These are phyloP conservation scores for Anthonomus grandis DNA, from an alignment of 1,140 invertebrate species.

Conservation along the genomic window DNA sequence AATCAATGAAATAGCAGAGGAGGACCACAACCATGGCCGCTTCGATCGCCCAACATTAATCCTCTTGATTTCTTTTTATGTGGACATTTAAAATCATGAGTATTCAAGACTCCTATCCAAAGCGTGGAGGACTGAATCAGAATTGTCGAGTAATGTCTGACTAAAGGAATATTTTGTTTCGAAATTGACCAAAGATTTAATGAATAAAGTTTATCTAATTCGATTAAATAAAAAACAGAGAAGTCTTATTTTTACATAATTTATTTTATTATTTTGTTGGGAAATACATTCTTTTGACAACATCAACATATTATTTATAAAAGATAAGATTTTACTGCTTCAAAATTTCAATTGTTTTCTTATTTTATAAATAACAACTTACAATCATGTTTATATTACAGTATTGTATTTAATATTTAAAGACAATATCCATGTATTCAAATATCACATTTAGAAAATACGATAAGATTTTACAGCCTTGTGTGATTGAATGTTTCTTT, in stretches of 20 bases:
- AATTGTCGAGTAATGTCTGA: no score
- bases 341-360: constrained; percentile 4
- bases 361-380: constrained; percentile 18
- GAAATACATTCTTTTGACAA: constrained; percentile 25
- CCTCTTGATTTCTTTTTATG: no score
- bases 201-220: no score
- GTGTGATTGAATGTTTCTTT: constrained; percentile 30
- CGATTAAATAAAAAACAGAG: constrained; percentile 1
- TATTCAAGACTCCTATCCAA: background rate
- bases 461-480: constrained; percentile 40
- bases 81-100: background rate
- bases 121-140: no score
- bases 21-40: no score
- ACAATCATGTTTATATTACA: constrained; percentile 3
- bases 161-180: background rate
- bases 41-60: no score
- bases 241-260: constrained; percentile 21
- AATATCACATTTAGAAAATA: constrained; percentile 47
- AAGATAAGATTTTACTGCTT: constrained; percentile 20
- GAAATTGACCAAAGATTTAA: background rate
- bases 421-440: constrained; percentile 46
- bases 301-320: constrained; percentile 29
- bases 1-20: no score
- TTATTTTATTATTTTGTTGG: constrained; percentile 22
- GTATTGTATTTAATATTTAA: constrained; percentile 11